These are phyloP conservation scores for Aphodius granarius DNA, from an alignment of 2,888 invertebrate species.

Conservation along the genomic window DNA sequence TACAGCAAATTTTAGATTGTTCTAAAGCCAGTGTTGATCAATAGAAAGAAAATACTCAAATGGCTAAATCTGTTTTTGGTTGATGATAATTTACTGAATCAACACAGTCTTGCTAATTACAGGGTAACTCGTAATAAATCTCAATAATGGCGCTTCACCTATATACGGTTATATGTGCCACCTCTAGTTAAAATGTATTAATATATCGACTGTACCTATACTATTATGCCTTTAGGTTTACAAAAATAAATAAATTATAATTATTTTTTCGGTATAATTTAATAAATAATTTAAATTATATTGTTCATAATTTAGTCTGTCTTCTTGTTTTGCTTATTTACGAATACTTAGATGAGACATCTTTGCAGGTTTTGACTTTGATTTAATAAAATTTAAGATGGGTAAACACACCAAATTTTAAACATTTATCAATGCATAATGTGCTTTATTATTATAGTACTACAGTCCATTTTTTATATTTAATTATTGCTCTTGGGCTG, in stretches of 20 bases:
- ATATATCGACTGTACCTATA: background rate
- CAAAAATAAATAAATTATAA: background rate
- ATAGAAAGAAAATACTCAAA: background rate
- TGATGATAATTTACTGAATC: background rate
- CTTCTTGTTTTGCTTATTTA: background rate
- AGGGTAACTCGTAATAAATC: background rate
- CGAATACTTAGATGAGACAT: no score
- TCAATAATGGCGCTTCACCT: background rate
- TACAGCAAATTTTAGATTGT: background rate
- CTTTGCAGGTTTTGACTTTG: no score
- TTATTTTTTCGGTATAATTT: no score
- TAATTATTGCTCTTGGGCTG: background rate
- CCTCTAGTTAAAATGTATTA: background rate
- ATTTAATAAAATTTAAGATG: no score
- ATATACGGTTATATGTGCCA: background rate
- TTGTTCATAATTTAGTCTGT: no score
- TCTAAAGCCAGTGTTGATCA: background rate
- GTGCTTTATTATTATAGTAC: background rate
- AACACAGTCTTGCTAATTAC: background rate
- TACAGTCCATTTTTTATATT: background rate
- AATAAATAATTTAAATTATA: no score
- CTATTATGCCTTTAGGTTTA: background rate
- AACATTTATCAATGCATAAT: background rate
- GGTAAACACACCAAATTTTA: no score
- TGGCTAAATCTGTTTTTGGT: background rate